Evolutionary conservation across 2,113 vertebrate genomes (phyloP).

Genomic region (Lepisosteus osseus): DNA sequence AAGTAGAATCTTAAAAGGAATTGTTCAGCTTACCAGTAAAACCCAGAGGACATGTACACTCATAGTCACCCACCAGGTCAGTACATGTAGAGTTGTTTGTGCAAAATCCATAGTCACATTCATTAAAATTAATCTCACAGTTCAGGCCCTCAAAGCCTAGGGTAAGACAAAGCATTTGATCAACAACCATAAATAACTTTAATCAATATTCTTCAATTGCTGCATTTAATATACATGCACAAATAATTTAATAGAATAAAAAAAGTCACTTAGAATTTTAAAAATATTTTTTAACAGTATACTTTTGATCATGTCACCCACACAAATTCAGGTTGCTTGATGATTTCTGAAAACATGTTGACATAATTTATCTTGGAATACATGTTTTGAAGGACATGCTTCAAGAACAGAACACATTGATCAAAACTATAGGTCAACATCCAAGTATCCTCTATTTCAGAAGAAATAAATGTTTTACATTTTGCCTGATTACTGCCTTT

Average conservation of each 20-base stretch:
- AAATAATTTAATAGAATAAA: too few species aligned
- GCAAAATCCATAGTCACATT: constrained; percentile 62
- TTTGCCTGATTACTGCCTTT: constrained; percentile 21
- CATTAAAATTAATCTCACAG: constrained; percentile 72
- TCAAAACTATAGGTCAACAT: neutral
- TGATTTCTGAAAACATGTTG: neutral
- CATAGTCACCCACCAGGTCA: constrained; percentile 63
- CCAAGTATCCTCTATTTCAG: neutral
- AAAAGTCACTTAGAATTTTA: too few species aligned
- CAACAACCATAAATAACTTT: neutral
- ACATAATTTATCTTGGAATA: neutral
- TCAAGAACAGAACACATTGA: neutral
- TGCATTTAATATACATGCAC: too few species aligned
- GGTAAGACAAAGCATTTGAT: constrained; percentile 23
- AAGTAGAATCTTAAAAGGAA: neutral
- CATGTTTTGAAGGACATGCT: neutral
- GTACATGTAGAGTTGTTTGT: constrained; percentile 68
- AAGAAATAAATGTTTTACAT: neutral
- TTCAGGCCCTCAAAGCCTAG: constrained; percentile 60
- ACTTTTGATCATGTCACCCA: neutral
- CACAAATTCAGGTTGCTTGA: neutral
- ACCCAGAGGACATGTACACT: constrained; percentile 63
- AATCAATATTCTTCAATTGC: neutral
- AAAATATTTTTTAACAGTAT: too few species aligned
- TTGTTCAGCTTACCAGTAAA: constrained; percentile 57